Evolutionary conservation across 2,113 vertebrate genomes (phyloP).

Genomic region (Bambusicola thoracicus): DNA sequence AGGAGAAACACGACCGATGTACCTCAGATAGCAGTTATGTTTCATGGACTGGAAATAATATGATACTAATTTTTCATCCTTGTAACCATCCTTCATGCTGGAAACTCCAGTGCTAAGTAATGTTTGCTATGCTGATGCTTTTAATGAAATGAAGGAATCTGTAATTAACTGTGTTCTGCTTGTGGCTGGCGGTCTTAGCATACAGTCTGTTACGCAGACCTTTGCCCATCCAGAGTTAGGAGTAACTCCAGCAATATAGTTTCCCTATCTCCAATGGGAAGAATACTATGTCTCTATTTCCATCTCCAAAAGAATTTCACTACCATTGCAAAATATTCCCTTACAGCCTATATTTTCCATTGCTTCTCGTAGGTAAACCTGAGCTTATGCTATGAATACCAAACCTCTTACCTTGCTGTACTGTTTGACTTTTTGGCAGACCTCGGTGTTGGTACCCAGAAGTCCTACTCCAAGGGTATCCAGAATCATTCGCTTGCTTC

Average conservation of each 20-base stretch:
- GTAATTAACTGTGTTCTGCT: background rate
- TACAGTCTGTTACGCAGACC: background rate
- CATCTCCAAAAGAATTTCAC: background rate
- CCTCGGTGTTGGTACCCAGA: conserved; percentile 84
- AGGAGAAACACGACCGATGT: background rate
- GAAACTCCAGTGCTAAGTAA: background rate
- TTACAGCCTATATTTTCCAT: background rate
- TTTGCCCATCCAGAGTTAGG: background rate
- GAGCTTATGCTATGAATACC: background rate
- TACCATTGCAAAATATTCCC: background rate
- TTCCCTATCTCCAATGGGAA: background rate
- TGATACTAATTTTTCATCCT: background rate
- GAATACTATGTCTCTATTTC: background rate
- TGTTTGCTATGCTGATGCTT: background rate
- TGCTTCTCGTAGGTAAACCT: background rate
- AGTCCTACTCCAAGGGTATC: conserved; percentile 91
- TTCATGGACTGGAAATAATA: background rate
- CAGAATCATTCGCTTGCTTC: conserved; percentile 95
- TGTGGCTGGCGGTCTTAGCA: background rate
- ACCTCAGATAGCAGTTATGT: background rate
- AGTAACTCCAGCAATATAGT: background rate
- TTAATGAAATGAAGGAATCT: background rate
- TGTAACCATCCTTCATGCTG: background rate
- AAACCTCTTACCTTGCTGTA: conserved; percentile 86
- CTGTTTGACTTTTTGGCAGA: conserved; percentile 84